Base-by-base conservation (phyloP, 2,888 invertebrate species). In the Cephalotes varians region DNA sequence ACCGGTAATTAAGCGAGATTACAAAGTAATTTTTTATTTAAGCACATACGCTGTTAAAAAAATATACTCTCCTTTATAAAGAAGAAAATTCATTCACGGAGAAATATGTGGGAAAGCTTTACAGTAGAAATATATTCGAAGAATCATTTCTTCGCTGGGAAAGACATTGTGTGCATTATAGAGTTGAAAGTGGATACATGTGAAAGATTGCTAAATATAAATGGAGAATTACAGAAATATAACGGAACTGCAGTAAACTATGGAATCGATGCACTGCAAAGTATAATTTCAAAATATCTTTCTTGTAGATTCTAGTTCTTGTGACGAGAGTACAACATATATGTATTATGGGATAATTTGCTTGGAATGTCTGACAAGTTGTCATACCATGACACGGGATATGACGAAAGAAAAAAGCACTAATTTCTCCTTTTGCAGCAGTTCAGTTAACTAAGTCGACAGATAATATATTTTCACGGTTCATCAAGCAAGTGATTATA, bases 1-100 rank as follows among this genome's bases (percentile, higher is more conserved):
- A 51, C 18, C n/a, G 67, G 31, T 40, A 76, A 67, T 77, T 31
- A 77, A 67, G 28, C 10, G 47, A 21, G n/a, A n/a, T 64, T 62
- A 49, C 49, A 15, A 44, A 44, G 40, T 47, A 9, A 15, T 47
- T 73, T 58, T 37, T 18, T 37, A 54, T n/a, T 58, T 31, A 31
- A 60, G 31, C 58, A 21, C 12, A 60, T 10, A 18, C 21, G 40
- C 2, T 2, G 12, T 37, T 72, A 54, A 25, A 37, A 34, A 40
- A 40, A 51, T 25, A 15, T 21, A 31, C 21, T 34, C 44, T 34
- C 25, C 21, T 60, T 47, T 37, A 10, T 18, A 47, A 15, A 15
- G 34, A 21, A 34, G 31, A 58, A 44, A 73, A 44, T 21, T 40
- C 4, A 28, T 10, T 12, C 9, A 6, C 60, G 21, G 44, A n/a